Evolutionary conservation across 2,113 vertebrate species (phyloP), one percentile per base, ranked within the genome.

Genomic region (Jaculus jaculus): DNA sequence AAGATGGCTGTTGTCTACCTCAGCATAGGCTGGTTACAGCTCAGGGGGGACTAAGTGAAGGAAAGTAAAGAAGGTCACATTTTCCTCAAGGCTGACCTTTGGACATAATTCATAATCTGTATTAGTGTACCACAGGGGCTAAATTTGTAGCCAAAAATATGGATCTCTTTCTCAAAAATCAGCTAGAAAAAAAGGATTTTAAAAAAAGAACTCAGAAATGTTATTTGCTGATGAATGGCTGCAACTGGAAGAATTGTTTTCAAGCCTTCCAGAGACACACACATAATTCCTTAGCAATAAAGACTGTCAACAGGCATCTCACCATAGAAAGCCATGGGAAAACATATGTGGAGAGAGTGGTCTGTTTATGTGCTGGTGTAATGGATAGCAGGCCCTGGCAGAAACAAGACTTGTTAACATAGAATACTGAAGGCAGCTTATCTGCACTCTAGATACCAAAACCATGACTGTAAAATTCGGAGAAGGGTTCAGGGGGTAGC

Each of bases 321-420:
- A 80, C 79, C 72, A 77, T 32, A 91, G 60, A 84, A 94, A 95
- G 20, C 5, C 84, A 80, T 61, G 89, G 61, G 61, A 95, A 96
- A 95, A 89, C 30, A 37, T 74, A 39, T 32, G 28, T 90, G 89
- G 83, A 89, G 80, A 90, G n/a, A 86, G 32, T 30, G 32, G 83
- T 73, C 84, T 95, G 63, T 87, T 89, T 92, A 69, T 51, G 23
- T 68, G 47, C 63, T 81, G 42, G n/a, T 69, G 8, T 80, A 92
- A 95, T 42, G 9, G 66, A 92, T 75, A 92, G 71, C 18, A 83
- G 39, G 2, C 13, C 8, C 15, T 81, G 60, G 32, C 68, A 95
- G 51, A 95, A 85, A 83, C 94, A 88, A 88, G 83, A 80, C 83
- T 92, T 84, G 30, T 82, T 83, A 86, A 75, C 75, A 68, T 66